Evolutionary conservation across 1,140 invertebrate genomes (phyloP), one percentile per base, ranked within the genome.

Genomic region (Aethina tumida): DNA sequence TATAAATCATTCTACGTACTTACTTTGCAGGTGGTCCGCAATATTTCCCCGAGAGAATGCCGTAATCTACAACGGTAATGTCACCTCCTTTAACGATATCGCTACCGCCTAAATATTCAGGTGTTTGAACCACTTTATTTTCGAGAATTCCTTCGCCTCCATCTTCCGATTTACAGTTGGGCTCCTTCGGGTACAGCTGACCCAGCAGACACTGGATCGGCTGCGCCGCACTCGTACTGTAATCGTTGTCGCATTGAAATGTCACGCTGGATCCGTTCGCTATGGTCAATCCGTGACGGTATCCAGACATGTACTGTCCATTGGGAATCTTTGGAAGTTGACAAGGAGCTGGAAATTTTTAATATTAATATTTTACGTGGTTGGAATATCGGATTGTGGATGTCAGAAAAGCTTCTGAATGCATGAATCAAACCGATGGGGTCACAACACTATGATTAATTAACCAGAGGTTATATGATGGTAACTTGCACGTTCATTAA

Each of bases 241-340:
- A 71, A 13, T 77, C 74, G 4, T 64, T 66, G 29, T 84, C 77
- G 50, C 79, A 83, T 25, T 77, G 72, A 26, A 77, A 76, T 31
- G 64, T 69, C 0, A 83, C 77, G 1, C 70, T 69, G 2, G 81
- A 79, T 0, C 81, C 83, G 53, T 87, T 82, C 1, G 77, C 79
- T 15, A 87, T 83, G 0, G 79, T 84, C 1, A 85, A 65, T 2
- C 84, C 84, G 5, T 77, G 69, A 25, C 83, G 62, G 63, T 86
- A 87, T 0, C 83, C 82, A 4, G 74, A 71, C 43, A 77, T 67
- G 53, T 89, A 89, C 14, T 79, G 74, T 0, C 84, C 81, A 26
- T 83, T 70, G 5, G 70, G 62, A 13, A 89, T 74, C 1, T 70
- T 60, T 1, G 84, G 84, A 5, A 89, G 64, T 19, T 78, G 71